Base-by-base conservation (phyloP, 1,140 invertebrate genomes). In the Cydia pomonella region DNA sequence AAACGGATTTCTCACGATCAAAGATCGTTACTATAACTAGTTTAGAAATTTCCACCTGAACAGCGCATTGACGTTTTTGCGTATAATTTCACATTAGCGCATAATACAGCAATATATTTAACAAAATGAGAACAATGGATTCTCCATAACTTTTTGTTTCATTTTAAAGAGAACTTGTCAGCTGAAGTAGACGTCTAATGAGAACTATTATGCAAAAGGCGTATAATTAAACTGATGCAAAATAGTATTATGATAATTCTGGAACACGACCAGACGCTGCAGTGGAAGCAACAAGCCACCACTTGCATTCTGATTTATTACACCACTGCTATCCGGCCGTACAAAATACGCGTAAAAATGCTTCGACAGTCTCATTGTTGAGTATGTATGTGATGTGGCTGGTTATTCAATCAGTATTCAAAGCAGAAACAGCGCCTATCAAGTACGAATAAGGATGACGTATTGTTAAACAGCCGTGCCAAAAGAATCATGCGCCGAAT, bases 301-400 rank as follows among this genome's bases (percentile, higher is more conserved):
- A 76, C 84, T 75, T 84, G 88, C 82, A 91, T 91, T 88, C 85
- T 80, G 86, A 90, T 89, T 86, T 75, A 83, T 81, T 81, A 83
- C 81, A 80, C 76, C 66, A 73, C 76, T 76, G 50, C 75, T 78
- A 88, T 62, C 80, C 85, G 72, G 79, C 80, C 75, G 71, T 82
- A 77, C 81, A 9, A 74, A 82, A 79, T 80, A 78, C 64, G 73
- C 62, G 74, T 75, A 72, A 69, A 69, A 75, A 53, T 63, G 73
- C 63, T 38, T 59, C 73, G 27, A 21, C 6, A 29, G 62, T 29
- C n/a, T 69, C 18, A 69, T 38, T 66, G 77, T 27, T 72, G 73
- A 63, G 50, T 76, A 77, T 73, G 75, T 66, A 72, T 53, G 72
- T 73, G 72, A 62, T 18, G 13, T 75, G 72, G 83, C 72, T 79